Conservation (phyloP, 2,797 vertebrate genomes). For the Morus bassanus region DNA sequence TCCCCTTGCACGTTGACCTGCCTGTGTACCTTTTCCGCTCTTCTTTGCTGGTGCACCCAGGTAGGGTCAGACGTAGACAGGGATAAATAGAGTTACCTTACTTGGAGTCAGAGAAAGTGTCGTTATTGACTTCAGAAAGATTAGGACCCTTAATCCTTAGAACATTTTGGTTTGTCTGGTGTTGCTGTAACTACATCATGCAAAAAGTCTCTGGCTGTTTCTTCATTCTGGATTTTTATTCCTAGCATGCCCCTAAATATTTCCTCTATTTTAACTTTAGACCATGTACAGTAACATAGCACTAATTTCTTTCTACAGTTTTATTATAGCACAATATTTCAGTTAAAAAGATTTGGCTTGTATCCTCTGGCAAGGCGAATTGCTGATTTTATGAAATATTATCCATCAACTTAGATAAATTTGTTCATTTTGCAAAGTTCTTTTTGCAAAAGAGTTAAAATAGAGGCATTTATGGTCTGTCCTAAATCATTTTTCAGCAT, state of each 20-base stretch:
- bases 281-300: neutral
- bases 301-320: conserved; percentile 42
- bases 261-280: neutral
- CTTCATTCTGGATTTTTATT: neutral
- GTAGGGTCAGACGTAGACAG: neutral
- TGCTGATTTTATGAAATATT: conserved; percentile 60
- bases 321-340: conserved; percentile 43
- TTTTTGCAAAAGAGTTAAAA: conserved; percentile 26
- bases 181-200: neutral
- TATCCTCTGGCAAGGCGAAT: conserved; percentile 36
- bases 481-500: neutral
- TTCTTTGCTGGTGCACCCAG: rapidly evolving
- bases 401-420: conserved; percentile 48
- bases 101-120: neutral
- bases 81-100: too few species aligned
- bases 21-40: rapidly evolving
- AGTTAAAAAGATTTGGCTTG: conserved; percentile 42
- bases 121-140: neutral
- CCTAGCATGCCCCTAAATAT: neutral
- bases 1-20: neutral
- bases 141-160: neutral
- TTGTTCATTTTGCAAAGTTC: conserved; percentile 41
- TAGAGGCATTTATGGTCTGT: conserved; percentile 19
- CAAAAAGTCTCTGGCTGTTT: neutral
- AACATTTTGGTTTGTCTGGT: neutral